These are phyloP conservation scores for Papilio polytes DNA, from an alignment of 1,140 invertebrate species.

Conservation along the genomic window DNA sequence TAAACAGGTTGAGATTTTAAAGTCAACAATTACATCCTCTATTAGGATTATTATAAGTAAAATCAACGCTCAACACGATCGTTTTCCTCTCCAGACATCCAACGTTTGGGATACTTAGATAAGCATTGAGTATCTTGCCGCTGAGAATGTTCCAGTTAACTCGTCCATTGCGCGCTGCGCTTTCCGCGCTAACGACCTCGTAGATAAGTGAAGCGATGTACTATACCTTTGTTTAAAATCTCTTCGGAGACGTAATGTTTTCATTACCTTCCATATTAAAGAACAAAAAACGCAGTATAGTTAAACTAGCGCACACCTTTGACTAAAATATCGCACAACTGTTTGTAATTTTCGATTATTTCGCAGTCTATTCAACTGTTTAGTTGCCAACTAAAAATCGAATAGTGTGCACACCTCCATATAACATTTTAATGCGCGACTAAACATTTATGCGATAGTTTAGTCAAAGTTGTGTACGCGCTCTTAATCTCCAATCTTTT, in stretches of 20 bases:
- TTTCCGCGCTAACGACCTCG: background rate
- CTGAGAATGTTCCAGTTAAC: background rate
- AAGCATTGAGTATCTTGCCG: background rate
- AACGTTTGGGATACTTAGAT: slow-evolving; percentile 25
- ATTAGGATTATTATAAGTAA: background rate
- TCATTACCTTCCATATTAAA: background rate
- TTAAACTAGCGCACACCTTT: too few species aligned
- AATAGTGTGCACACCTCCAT: too few species aligned
- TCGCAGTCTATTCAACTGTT: too few species aligned
- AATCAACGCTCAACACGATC: background rate
- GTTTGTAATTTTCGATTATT: too few species aligned
- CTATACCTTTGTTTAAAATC: background rate
- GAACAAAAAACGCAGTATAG: background rate
- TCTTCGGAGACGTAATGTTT: background rate
- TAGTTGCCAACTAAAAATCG: too few species aligned
- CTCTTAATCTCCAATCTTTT: too few species aligned
- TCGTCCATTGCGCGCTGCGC: slow-evolving; percentile 23
- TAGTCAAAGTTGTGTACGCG: too few species aligned
- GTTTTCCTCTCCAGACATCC: background rate
- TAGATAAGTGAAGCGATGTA: slow-evolving; percentile 15
- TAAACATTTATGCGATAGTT: too few species aligned
- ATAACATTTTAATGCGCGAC: too few species aligned
- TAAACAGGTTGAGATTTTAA: background rate
- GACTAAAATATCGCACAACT: too few species aligned
- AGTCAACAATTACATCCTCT: background rate